These are phyloP conservation scores for Geopemphigus sp. DNA, from an alignment of 1,140 invertebrate genomes.

Conservation along the genomic window DNA sequence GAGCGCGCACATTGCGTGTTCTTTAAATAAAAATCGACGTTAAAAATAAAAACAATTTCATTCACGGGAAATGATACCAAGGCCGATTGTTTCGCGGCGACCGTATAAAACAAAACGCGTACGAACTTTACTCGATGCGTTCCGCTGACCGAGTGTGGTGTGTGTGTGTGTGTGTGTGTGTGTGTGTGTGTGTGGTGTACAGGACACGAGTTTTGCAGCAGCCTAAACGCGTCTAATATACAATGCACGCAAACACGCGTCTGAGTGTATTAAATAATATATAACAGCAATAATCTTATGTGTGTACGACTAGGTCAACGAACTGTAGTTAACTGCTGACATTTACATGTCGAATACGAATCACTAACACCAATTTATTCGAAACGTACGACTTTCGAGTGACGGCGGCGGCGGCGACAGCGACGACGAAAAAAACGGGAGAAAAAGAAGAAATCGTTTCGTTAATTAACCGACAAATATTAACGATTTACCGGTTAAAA, in stretches of 20 bases:
- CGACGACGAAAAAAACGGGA: neutral
- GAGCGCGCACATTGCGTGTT: too few species aligned
- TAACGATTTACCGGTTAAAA: neutral
- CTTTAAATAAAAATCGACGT: neutral
- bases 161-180: too few species aligned
- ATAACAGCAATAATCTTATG: slow-evolving; percentile 1
- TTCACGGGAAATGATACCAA: slow-evolving; percentile 6
- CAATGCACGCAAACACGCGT: too few species aligned
- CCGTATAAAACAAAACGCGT: too few species aligned
- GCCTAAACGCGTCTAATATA: too few species aligned
- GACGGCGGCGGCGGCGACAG: neutral
- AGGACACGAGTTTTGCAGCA: too few species aligned
- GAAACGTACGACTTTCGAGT: slow-evolving; percentile 14
- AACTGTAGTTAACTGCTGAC: slow-evolving; percentile 30
- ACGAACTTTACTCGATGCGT: too few species aligned
- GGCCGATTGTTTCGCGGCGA: neutral
- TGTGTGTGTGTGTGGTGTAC: too few species aligned
- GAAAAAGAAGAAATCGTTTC: slow-evolving; percentile 13
- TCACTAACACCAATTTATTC: neutral
- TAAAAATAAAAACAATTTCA: slow-evolving; percentile 29
- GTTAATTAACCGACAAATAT: slow-evolving; percentile 19
- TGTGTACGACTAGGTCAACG: slow-evolving; percentile 17
- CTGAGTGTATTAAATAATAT: slow-evolving; percentile 1
- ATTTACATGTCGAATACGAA: slow-evolving; percentile 37
- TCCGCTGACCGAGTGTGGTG: too few species aligned